phyloP scores from a whole-genome alignment of 2,113 vertebrate species.

The human region GRCh38 chr14:33415001-33415500 shows the following conservation, averaged over 20 bases:
- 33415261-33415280: neutral
- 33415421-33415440: neutral
- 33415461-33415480: neutral
- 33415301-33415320: neutral
- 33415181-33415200: neutral
- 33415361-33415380: neutral
- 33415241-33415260: neutral
- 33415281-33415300: neutral
- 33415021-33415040: neutral
- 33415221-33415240: neutral
- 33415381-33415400: neutral
- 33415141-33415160: neutral
- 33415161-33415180: neutral
- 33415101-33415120: neutral
- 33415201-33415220: neutral
- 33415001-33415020: neutral
- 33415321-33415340: neutral
- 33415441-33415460: slow-evolving; percentile 24
- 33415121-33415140: neutral
- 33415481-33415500: neutral
- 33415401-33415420: neutral
- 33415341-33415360: neutral
- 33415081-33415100: neutral
- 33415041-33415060: neutral
- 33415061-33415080: neutral